A percentile compares a stretch with the other conserved stretches of the same genome.
These are phyloP conservation scores for Teinopalpus imperialis DNA, from an alignment of 2,888 invertebrate genomes.

Conservation along the genomic window DNA sequence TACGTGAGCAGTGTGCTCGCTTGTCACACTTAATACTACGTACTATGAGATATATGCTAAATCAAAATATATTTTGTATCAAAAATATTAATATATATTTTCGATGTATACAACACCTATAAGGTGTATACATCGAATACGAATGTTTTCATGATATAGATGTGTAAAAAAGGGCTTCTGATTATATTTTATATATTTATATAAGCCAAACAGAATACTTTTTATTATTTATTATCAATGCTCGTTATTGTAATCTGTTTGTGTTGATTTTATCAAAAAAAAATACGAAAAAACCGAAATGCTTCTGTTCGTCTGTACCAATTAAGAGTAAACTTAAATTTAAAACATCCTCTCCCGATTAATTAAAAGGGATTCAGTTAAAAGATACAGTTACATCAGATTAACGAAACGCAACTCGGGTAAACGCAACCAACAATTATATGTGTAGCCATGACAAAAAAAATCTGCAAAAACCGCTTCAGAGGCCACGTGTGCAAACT, in stretches of 20 bases:
- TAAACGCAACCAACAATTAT: slow-evolving; percentile 25
- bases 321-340: slow-evolving; percentile 21
- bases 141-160: too few relatives aligned
- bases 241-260: neutral
- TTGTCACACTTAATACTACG: too few relatives aligned
- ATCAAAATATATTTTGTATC: too few relatives aligned
- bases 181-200: neutral
- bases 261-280: slow-evolving; percentile 2
- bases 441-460: slow-evolving; percentile 22
- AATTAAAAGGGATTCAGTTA: slow-evolving; percentile 28
- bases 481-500: slow-evolving; percentile 50
- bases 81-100: too few relatives aligned
- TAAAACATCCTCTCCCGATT: slow-evolving; percentile 21
- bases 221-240: neutral
- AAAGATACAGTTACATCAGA: slow-evolving; percentile 26
- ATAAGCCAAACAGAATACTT: too few relatives aligned
- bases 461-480: slow-evolving; percentile 35
- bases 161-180: too few relatives aligned
- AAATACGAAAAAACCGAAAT: neutral
- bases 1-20: too few relatives aligned
- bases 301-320: slow-evolving; percentile 12
- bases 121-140: too few relatives aligned
- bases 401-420: slow-evolving; percentile 25
- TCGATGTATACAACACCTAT: too few relatives aligned
- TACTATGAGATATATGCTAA: too few relatives aligned